Percentiles rank a stretch among this genome's conserved stretches.
phyloP scores from a whole-genome alignment of 2,113 vertebrate genomes.

The Daubentonia madagascariensis region DNA sequence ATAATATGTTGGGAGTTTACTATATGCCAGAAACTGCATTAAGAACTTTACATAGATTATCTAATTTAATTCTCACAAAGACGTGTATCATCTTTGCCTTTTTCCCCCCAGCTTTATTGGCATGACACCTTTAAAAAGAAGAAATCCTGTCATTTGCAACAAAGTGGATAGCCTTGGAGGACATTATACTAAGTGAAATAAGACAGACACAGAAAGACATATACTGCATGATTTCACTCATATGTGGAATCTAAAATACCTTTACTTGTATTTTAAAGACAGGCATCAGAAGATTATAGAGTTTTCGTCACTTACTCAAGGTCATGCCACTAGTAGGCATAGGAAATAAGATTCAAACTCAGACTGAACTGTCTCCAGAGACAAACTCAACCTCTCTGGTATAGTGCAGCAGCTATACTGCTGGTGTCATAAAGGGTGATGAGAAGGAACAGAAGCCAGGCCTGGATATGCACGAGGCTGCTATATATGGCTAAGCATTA shows the following conservation, averaged over 20 bases:
- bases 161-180: background rate
- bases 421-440: background rate
- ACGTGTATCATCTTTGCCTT: background rate
- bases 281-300: background rate
- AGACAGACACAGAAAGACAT: background rate
- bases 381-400: background rate
- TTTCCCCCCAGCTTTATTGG: background rate
- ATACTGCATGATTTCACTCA: background rate
- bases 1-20: background rate
- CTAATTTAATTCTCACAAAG: background rate
- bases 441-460: background rate
- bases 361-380: background rate
- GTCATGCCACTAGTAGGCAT: too few relatives aligned
- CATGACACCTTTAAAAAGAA: background rate
- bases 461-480: background rate
- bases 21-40: background rate
- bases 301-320: background rate
- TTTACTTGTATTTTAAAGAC: background rate
- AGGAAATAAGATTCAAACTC: background rate
- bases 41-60: background rate
- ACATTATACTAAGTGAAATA: background rate
- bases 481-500: background rate
- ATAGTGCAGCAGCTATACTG: accelerated
- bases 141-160: background rate
- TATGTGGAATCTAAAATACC: background rate